These are phyloP conservation scores for Synanthedon formicaeformis DNA, from an alignment of 2,888 invertebrate genomes.

Conservation along the genomic window DNA sequence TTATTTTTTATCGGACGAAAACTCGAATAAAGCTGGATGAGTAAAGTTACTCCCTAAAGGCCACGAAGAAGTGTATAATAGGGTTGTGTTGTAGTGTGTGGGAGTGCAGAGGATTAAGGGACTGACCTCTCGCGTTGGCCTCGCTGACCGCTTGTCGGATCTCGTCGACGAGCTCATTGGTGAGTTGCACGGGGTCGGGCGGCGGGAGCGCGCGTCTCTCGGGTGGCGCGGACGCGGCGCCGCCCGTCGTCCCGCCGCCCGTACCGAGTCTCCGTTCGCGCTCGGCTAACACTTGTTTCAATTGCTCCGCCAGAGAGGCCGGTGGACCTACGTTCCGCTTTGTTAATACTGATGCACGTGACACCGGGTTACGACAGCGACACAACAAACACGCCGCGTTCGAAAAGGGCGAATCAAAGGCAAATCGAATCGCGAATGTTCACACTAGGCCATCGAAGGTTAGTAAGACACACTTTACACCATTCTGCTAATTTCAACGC, in stretches of 20 bases:
- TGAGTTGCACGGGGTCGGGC: constrained; percentile 77
- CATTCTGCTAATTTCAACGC: too few relatives aligned
- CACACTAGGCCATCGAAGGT: too few relatives aligned
- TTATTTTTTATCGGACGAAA: too few relatives aligned
- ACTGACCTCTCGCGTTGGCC: constrained; percentile 84
- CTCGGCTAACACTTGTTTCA: constrained; percentile 88
- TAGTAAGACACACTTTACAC: too few relatives aligned
- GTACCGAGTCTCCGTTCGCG: constrained; percentile 79
- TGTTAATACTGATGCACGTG: too few relatives aligned
- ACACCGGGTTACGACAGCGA: not conserved
- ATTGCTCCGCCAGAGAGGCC: constrained; percentile 85
- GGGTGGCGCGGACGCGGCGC: constrained; percentile 4
- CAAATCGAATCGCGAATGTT: not conserved
- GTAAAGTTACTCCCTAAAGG: too few relatives aligned
- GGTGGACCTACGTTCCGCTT: constrained; percentile 70
- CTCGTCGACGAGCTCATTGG: constrained; percentile 87
- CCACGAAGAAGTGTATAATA: too few relatives aligned
- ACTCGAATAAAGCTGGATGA: too few relatives aligned
- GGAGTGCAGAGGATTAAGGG: too few relatives aligned
- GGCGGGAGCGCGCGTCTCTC: constrained; percentile 16
- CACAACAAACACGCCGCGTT: not conserved
- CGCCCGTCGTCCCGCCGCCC: constrained; percentile 12
- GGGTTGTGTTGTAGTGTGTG: too few relatives aligned
- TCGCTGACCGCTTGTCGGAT: constrained; percentile 89
- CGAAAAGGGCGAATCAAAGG: too few relatives aligned